Evolutionary conservation across 1,140 invertebrate species (phyloP), one percentile per base, ranked within the genome.

Genomic region (Aphaenogaster ashmeadi): DNA sequence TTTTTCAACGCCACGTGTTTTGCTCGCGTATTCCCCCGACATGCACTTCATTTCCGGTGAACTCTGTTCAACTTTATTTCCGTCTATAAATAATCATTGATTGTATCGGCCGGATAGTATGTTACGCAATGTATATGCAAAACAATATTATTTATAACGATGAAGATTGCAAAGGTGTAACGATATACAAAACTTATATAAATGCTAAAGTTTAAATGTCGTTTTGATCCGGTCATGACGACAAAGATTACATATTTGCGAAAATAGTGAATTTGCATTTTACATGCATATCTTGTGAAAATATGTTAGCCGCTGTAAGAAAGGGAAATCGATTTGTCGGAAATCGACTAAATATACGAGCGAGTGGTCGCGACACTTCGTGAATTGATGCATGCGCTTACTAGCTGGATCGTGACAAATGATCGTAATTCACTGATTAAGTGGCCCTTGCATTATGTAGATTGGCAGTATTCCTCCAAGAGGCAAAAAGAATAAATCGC

Each of bases 391-490:
- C 67, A 36, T 60, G 5, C 27, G 54, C 54, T 83, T 56, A 18
- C 21, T 27, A 72, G 21, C 36, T 71, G 9, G 66, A 60, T 72
- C 15, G 21, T 60, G 54, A 83, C 18, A 83, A 60, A 72, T 47
- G 67, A 60, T 83, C 54, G 52, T 58, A 52, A 74, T 74, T 58
- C 38, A 18, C 18, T 74, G 67, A 72, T 74, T 58, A 74, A 60
- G 67, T 60, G 27, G 15, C 38, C 38, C 36, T 71, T 58, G 5
- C 54, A 71, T 71, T 83, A 71, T 72, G 36, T 38, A 58, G 15
- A 58, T 33, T n/a, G 27, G 7, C 64, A 58, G 6, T 83, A 44
- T 83, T 72, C 72, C 27, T 5, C 0, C 6, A 27, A 44, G 11
- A 44, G 36, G 3, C 11, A 36, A 36, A 21, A 58, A 36, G 15